Conservation (phyloP, 2,888 invertebrate genomes). For the Crocallis elinguaria region DNA sequence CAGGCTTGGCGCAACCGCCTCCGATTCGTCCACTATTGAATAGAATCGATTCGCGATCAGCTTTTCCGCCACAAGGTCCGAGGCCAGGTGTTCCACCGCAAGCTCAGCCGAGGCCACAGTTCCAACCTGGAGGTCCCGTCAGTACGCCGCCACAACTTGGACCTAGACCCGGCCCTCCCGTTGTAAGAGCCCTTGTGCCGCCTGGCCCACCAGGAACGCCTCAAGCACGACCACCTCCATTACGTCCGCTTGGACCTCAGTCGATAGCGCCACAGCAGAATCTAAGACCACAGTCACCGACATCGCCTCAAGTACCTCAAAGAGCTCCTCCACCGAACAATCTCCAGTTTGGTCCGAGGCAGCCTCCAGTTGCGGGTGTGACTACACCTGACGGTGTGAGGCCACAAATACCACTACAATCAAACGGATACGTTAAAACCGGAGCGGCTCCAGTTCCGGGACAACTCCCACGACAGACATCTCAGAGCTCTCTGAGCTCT, state of each 20-base stretch:
- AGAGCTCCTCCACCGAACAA: slow-evolving; percentile 78
- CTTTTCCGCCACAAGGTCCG: slow-evolving; percentile 62
- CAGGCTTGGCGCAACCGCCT: slow-evolving; percentile 55
- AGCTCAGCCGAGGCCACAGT: slow-evolving; percentile 67
- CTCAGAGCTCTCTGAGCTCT: slow-evolving; percentile 67
- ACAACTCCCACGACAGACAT: slow-evolving; percentile 71
- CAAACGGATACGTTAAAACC: slow-evolving; percentile 64
- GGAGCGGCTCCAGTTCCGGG: slow-evolving; percentile 47
- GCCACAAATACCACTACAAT: slow-evolving; percentile 53
- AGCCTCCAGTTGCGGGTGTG: slow-evolving; percentile 60
- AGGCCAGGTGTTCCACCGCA: slow-evolving; percentile 61
- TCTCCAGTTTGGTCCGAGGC: slow-evolving; percentile 79
- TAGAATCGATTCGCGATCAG: slow-evolving; percentile 71
- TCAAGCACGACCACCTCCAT: slow-evolving; percentile 61
- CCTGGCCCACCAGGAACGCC: slow-evolving; percentile 59
- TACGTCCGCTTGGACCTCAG: slow-evolving; percentile 70
- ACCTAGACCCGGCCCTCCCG: slow-evolving; percentile 63
- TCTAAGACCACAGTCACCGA: slow-evolving; percentile 64
- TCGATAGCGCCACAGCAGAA: slow-evolving; percentile 67
- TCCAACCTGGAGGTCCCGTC: slow-evolving; percentile 77
- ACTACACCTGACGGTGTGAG: slow-evolving; percentile 69
- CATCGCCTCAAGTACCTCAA: slow-evolving; percentile 59
- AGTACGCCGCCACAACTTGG: slow-evolving; percentile 63
- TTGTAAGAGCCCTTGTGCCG: slow-evolving; percentile 60
- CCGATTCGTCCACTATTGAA: slow-evolving; percentile 68